phyloP scores from a whole-genome alignment of 2,888 invertebrate genomes.

The Phymatocera aterrima region DNA sequence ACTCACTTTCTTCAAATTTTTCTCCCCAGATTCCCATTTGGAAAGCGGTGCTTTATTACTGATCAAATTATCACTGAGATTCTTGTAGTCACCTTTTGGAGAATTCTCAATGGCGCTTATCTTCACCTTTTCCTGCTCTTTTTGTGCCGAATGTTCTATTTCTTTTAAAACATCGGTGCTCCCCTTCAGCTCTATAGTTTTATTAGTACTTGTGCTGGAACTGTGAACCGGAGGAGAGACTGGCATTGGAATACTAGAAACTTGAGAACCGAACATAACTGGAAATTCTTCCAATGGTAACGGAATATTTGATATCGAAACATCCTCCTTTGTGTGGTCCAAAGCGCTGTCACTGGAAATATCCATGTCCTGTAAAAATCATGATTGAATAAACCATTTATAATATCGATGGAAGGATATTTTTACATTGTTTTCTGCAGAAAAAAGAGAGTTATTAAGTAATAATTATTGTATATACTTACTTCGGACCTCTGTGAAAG shows the following conservation, averaged over 20 bases:
- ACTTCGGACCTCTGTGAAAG: conserved; percentile 65
- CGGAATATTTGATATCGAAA: conserved; percentile 41
- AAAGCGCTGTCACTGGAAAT: conserved; percentile 27
- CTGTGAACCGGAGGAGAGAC: not conserved
- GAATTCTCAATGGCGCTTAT: not conserved
- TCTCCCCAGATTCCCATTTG: conserved; percentile 10
- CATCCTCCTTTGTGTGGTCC: conserved; percentile 25
- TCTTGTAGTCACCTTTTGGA: conserved; percentile 10
- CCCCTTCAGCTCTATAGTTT: not conserved
- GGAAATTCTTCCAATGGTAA: conserved; percentile 43
- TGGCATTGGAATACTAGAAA: conserved; percentile 31
- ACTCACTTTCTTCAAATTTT: not conserved
- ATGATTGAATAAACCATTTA: not conserved
- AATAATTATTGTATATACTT: not conserved
- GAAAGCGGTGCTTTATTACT: not conserved
- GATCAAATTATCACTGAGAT: not conserved
- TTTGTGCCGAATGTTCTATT: not conserved
- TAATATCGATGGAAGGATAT: not conserved
- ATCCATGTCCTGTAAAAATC: conserved; percentile 39
- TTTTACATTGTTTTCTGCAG: not conserved
- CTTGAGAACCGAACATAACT: conserved; percentile 10
- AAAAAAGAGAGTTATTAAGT: not conserved
- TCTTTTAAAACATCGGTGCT: not conserved
- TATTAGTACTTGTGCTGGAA: not conserved
- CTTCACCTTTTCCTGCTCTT: not conserved